Conservation (phyloP, 2,797 vertebrate species). For the Periophthalmus magnuspinnatus region DNA sequence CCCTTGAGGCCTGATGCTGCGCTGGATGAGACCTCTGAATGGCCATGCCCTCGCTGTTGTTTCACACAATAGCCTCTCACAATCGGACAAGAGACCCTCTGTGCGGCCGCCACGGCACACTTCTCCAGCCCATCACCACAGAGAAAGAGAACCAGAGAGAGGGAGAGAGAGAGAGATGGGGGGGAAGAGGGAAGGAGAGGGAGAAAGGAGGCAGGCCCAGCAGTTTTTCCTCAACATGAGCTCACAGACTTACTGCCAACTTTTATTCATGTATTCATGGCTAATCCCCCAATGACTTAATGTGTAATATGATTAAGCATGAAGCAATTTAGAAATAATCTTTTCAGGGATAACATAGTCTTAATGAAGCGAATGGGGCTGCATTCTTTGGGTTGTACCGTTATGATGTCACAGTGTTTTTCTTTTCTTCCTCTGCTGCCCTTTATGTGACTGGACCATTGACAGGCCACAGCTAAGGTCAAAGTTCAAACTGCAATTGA, state of each 20-base stretch:
- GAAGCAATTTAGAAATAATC: slow-evolving; percentile 71
- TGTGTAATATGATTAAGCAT: slow-evolving; percentile 70
- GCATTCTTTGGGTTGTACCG: slow-evolving; percentile 20
- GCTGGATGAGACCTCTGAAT: slow-evolving; percentile 45
- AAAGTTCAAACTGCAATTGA: slow-evolving; percentile 78
- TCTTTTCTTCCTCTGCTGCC: slow-evolving; percentile 11
- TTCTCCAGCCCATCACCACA: slow-evolving; percentile 38
- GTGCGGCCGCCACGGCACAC: slow-evolving; percentile 34
- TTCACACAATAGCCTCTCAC: slow-evolving; percentile 61
- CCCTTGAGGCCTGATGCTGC: slow-evolving; percentile 24
- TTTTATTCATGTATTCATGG: slow-evolving; percentile 61
- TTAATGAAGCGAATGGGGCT: slow-evolving; percentile 39
- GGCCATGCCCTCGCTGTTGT: slow-evolving; percentile 45
- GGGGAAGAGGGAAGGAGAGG: too few relatives aligned
- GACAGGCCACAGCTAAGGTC: slow-evolving; percentile 65
- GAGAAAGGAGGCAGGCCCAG: slow-evolving; percentile 6
- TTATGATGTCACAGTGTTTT: slow-evolving; percentile 45
- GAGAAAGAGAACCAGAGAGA: background rate
- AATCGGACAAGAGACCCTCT: slow-evolving; percentile 54
- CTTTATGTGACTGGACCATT: slow-evolving; percentile 40
- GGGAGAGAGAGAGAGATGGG: background rate
- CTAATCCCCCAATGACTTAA: slow-evolving; percentile 67
- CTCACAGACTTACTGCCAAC: slow-evolving; percentile 43
- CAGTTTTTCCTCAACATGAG: slow-evolving; percentile 12
- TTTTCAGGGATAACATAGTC: slow-evolving; percentile 62